Evolutionary conservation across 2,797 vertebrate species (phyloP).

Genomic region (Anolis apletophallus): DNA sequence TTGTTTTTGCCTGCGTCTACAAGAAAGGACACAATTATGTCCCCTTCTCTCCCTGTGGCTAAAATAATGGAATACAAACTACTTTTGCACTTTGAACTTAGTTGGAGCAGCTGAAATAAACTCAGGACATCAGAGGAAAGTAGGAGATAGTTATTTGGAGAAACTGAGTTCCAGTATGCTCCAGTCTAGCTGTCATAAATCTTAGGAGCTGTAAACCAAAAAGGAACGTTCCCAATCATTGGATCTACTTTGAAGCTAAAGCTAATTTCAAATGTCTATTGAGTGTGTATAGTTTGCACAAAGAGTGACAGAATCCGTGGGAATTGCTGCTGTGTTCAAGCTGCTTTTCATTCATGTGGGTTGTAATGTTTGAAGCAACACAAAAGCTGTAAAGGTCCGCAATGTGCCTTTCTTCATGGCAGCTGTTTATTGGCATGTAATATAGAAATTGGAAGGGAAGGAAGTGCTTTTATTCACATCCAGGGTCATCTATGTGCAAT

Average conservation of each 20-base stretch:
- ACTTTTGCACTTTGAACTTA: no score
- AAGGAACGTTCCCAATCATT: not conserved
- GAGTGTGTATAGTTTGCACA: not conserved
- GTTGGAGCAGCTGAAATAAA: no score
- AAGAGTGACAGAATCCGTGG: not conserved
- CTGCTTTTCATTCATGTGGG: not conserved
- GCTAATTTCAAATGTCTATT: not conserved
- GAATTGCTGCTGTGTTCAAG: not conserved
- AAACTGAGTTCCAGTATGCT: no score
- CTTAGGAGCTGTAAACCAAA: not conserved
- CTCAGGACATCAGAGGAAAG: no score
- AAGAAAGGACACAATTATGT: no score
- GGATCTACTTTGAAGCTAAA: not conserved
- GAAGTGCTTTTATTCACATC: not conserved
- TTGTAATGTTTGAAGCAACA: not conserved
- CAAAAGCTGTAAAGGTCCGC: not conserved
- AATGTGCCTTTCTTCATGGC: not conserved
- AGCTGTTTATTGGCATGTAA: not conserved
- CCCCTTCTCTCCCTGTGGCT: no score
- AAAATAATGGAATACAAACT: no score
- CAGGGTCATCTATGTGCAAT: not conserved
- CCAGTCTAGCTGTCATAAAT: not conserved
- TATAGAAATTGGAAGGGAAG: constrained; percentile 14
- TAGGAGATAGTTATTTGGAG: no score
- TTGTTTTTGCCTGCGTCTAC: no score